A percentile compares a stretch with the other conserved stretches of the same genome.
Conservation (phyloP, 2,888 invertebrate genomes). For the Catocala sponsa region DNA sequence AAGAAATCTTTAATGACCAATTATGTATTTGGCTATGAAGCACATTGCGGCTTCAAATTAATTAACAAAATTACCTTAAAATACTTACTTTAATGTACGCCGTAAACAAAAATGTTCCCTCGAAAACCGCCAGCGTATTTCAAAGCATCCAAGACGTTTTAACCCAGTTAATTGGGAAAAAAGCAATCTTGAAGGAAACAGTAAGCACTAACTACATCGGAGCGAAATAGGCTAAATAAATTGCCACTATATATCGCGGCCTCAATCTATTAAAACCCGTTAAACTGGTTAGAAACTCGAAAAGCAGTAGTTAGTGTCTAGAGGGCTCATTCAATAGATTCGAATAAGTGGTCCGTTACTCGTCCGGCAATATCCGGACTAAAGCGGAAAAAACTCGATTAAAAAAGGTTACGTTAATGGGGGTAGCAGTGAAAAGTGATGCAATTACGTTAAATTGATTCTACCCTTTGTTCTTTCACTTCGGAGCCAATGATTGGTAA, state of each 20-base stretch:
- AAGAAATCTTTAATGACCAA: too few relatives aligned
- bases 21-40: too few relatives aligned
- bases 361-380: conserved; percentile 79
- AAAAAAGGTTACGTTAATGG: conserved; percentile 82
- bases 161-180: conserved; percentile 26
- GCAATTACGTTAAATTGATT: conserved; percentile 79
- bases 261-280: conserved; percentile 76
- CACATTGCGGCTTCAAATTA: neutral
- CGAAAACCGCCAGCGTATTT: conserved; percentile 1
- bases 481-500: conserved; percentile 59
- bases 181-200: conserved; percentile 32
- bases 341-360: conserved; percentile 79
- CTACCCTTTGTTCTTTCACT: conserved; percentile 69
- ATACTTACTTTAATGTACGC: conserved; percentile 3
- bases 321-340: conserved; percentile 76
- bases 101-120: conserved; percentile 7
- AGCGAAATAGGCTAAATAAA: conserved; percentile 59
- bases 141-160: conserved; percentile 11
- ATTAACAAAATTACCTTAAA: conserved; percentile 7
- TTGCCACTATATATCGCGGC: conserved; percentile 65
- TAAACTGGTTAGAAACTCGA: conserved; percentile 76
- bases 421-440: conserved; percentile 77
- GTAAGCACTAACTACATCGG: conserved; percentile 30
- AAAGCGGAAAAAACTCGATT: conserved; percentile 77
- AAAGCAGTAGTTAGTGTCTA: conserved; percentile 78